A percentile compares a stretch with the other conserved stretches of the same genome.
Conservation (phyloP, 2,888 invertebrate species). For the Myopa tessellatipennis region DNA sequence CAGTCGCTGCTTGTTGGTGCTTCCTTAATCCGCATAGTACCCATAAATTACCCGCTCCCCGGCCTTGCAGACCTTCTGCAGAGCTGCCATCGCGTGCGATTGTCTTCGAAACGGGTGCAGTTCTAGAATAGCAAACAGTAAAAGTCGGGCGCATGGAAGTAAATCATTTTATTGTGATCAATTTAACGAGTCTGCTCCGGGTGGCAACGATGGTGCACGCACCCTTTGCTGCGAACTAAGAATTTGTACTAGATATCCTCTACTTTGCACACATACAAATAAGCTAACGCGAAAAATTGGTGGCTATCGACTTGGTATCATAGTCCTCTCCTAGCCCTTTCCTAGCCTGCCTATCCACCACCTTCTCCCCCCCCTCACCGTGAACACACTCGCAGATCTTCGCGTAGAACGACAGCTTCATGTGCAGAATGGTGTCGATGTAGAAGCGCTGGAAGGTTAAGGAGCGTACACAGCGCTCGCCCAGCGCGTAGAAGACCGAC, state of each 20-base stretch:
- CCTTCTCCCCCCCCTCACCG: not conserved
- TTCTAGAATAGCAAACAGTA: not conserved
- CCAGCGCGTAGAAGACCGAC: slow-evolving; percentile 55
- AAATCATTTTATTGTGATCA: not conserved
- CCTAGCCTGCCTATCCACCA: not conserved
- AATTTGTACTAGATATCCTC: no score
- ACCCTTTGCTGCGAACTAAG: no score
- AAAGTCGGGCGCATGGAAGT: not conserved
- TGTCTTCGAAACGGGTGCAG: not conserved
- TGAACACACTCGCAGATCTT: slow-evolving; percentile 55
- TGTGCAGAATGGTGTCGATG: slow-evolving; percentile 58
- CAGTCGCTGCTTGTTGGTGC: no score
- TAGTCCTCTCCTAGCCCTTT: not conserved
- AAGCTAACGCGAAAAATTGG: no score
- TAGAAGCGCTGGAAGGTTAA: slow-evolving; percentile 57
- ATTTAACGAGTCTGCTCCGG: not conserved
- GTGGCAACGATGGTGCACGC: no score
- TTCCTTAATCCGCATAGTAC: no score
- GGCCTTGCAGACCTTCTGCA: not conserved
- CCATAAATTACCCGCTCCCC: not conserved
- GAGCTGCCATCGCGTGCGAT: not conserved
- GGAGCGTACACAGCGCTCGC: slow-evolving; percentile 47
- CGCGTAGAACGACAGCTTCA: slow-evolving; percentile 56
- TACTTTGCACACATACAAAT: no score
- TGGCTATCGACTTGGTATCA: no score